Evolutionary conservation across 2,797 vertebrate genomes (phyloP), one percentile per base, ranked within the genome.

Genomic region (Hipposideros larvatus): DNA sequence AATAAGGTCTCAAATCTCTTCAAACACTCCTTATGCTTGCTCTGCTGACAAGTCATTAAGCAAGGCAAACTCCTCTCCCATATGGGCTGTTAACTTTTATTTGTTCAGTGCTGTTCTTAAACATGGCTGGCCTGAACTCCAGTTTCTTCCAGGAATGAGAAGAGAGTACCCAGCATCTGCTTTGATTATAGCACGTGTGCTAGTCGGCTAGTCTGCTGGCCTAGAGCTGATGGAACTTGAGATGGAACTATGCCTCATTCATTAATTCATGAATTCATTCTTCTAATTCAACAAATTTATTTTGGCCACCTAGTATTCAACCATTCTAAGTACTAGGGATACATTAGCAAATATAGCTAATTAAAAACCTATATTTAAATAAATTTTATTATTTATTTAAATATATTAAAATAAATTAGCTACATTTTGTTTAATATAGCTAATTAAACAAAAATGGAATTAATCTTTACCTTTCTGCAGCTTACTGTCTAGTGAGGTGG

Each of bases 41-140:
- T 87, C 11, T 90, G 31, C 79, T 96, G 92, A 96, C 96, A 97
- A 97, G 91, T 95, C 96, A 96, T 97, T 97, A 97, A 96, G 84
- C 90, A 91, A 94, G 87, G 88, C 90, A 96, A 96, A 94, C 86
- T 96, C 66, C 86, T 95, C 31, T 96, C 87, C 77, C 91, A 90
- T 46, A 96, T 19, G 84, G 71, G 61, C 83, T 94, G 89, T 96
- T 97, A 96, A 91, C 94, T 95, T 96, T 96, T 96, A 96, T 97
- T 95, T 96, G 93, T 96, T 87, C 86, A 71, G 77, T 34, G 55
- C 57, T 96, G 91, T 75, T 96, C 86, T 97, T 96, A 84, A 82
- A 96, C 94, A 94, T 66, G 73, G 63, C 70, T 95, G 59, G 83
- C 73, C 91, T 93, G 91, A 90, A 74, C 83, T 74, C 24, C 68